These are phyloP conservation scores for Macrobrachium nipponense DNA, from an alignment of 1,140 invertebrate genomes.

Conservation along the genomic window DNA sequence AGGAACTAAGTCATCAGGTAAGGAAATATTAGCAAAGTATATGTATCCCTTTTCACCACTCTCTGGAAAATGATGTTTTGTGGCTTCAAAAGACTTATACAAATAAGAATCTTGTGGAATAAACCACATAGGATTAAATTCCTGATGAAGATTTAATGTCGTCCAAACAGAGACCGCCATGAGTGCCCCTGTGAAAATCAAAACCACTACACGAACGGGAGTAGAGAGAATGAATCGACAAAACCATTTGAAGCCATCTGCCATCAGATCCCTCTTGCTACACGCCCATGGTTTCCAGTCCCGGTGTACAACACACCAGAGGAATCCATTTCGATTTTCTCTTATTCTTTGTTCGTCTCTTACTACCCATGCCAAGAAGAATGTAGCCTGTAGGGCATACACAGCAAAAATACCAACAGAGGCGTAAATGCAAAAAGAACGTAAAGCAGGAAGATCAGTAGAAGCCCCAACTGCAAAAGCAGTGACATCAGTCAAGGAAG, in stretches of 20 bases:
- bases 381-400: slow-evolving; percentile 72
- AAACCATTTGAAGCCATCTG: slow-evolving; percentile 36
- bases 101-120: slow-evolving; percentile 71
- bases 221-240: slow-evolving; percentile 32
- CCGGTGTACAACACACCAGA: slow-evolving; percentile 66
- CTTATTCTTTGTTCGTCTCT: slow-evolving; percentile 71
- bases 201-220: slow-evolving; percentile 38
- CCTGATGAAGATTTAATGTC: slow-evolving; percentile 70
- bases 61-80: slow-evolving; percentile 71
- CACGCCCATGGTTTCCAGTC: slow-evolving; percentile 61
- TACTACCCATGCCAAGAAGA: slow-evolving; percentile 73
- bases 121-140: slow-evolving; percentile 73
- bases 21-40: slow-evolving; percentile 69
- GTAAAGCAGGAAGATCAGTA: slow-evolving; percentile 71
- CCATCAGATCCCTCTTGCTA: slow-evolving; percentile 57
- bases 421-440: slow-evolving; percentile 72
- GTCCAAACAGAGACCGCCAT: slow-evolving; percentile 67
- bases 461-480: slow-evolving; percentile 77
- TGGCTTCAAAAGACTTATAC: slow-evolving; percentile 68
- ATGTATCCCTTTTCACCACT: slow-evolving; percentile 71
- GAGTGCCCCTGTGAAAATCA: slow-evolving; percentile 59
- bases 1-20: slow-evolving; percentile 56
- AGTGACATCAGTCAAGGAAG: slow-evolving; percentile 77
- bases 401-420: slow-evolving; percentile 71
- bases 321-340: slow-evolving; percentile 70